Conservation (phyloP, 2,113 vertebrate genomes). For the Calonectris borealis region DNA sequence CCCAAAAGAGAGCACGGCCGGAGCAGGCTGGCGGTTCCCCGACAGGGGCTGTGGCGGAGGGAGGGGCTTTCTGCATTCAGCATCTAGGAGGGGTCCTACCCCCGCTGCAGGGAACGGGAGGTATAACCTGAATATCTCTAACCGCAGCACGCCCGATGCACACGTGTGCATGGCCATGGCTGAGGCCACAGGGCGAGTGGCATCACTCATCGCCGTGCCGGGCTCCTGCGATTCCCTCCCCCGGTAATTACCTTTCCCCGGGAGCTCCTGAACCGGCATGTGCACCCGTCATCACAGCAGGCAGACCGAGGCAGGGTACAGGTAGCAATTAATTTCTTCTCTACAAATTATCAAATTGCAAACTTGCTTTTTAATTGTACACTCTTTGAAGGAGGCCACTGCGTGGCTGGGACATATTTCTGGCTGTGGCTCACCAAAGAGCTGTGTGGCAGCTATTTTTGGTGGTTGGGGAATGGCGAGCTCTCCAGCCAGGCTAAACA, state of each 20-base stretch:
- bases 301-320: background rate
- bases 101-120: background rate
- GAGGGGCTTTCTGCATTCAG: rapidly evolving
- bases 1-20: background rate
- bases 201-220: background rate
- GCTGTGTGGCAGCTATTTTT: background rate
- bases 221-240: background rate
- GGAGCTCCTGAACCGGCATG: background rate
- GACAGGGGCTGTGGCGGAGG: background rate
- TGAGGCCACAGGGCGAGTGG: background rate
- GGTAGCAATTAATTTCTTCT: conserved; percentile 10
- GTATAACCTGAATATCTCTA: background rate
- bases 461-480: background rate
- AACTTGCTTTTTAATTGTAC: conserved; percentile 3
- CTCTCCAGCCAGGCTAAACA: background rate
- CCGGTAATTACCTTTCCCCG: background rate
- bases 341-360: conserved; percentile 3
- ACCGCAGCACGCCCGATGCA: background rate
- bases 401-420: background rate
- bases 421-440: background rate
- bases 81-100: background rate
- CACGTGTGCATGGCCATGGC: rapidly evolving
- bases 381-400: background rate
- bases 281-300: background rate
- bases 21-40: background rate